Percentiles rank a stretch among this genome's conserved stretches.
Evolutionary conservation across 92 coral and sea anemone species (phyloP).

Genomic region (Porites cylindrica): DNA sequence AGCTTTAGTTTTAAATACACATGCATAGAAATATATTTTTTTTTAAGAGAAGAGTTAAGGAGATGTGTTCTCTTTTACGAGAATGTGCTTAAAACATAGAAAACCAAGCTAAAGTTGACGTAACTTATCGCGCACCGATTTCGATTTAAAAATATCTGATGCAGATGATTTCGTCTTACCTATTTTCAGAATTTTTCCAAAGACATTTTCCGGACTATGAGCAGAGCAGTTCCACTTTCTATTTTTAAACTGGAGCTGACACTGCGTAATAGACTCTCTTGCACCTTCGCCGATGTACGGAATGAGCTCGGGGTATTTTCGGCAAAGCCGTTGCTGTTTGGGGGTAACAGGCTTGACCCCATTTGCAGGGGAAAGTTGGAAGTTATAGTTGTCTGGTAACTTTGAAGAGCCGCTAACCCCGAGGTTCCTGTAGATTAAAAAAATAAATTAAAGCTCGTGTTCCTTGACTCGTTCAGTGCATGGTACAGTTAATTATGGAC

Average conservation of each 20-base stretch:
- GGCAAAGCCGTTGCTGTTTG: conserved; percentile 76
- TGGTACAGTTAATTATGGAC: not conserved
- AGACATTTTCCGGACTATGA: conserved; percentile 93
- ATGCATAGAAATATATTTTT: too few relatives aligned
- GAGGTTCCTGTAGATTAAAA: conserved; percentile 53
- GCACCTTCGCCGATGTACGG: conserved; percentile 89
- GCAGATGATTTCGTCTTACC: conserved; percentile 60
- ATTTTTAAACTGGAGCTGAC: conserved; percentile 92
- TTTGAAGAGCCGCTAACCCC: conserved; percentile 52
- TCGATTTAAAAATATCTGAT: too few relatives aligned
- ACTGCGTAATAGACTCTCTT: conserved; percentile 82
- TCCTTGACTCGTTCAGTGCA: too few relatives aligned
- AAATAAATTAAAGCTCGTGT: not conserved
- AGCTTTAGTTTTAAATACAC: too few relatives aligned
- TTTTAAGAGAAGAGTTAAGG: too few relatives aligned
- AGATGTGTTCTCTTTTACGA: too few relatives aligned
- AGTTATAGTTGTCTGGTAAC: conserved; percentile 60
- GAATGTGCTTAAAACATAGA: too few relatives aligned
- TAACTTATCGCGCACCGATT: too few relatives aligned
- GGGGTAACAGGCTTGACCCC: conserved; percentile 86
- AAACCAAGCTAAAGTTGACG: too few relatives aligned
- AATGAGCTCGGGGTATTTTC: conserved; percentile 82
- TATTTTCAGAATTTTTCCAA: conserved; percentile 85
- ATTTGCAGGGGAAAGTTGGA: conserved; percentile 88
- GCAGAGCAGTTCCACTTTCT: conserved; percentile 97